phyloP scores from a whole-genome alignment of 2,888 invertebrate species.

The Erebia ligea region DNA sequence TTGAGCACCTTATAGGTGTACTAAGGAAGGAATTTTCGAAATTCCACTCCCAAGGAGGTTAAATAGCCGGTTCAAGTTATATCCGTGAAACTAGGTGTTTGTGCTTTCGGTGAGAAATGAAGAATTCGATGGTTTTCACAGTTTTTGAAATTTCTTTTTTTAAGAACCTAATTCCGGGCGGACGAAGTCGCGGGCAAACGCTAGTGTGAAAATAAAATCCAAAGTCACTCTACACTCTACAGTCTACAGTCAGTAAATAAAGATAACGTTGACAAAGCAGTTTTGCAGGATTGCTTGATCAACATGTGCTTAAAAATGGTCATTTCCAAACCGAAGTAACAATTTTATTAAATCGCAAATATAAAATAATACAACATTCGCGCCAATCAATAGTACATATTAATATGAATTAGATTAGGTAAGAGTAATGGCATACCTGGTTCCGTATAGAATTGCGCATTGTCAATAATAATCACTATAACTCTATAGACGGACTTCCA shows the following conservation, averaged over 20 bases:
- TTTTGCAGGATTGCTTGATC: neutral
- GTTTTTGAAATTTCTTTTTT: no score
- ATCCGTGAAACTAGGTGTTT: no score
- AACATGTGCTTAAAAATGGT: neutral
- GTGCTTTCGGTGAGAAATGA: no score
- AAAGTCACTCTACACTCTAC: no score
- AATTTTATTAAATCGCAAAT: neutral
- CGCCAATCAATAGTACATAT: neutral
- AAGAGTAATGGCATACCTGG: neutral
- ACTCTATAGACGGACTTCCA: neutral
- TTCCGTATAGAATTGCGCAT: slow-evolving; percentile 17
- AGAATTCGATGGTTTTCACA: no score
- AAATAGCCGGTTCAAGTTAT: no score
- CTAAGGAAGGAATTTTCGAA: no score
- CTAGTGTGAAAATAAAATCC: neutral
- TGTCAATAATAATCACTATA: neutral
- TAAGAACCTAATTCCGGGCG: no score
- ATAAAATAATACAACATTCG: neutral
- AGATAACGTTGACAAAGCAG: neutral
- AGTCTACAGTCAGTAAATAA: neutral
- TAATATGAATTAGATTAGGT: neutral
- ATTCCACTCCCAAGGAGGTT: no score
- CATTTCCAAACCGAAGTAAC: neutral
- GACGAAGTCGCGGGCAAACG: no score
- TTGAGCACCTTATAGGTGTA: no score